A percentile compares a stretch with the other conserved stretches of the same genome.
phyloP scores from a whole-genome alignment of 2,113 vertebrate species.

The Meleagris gallopavo region DNA sequence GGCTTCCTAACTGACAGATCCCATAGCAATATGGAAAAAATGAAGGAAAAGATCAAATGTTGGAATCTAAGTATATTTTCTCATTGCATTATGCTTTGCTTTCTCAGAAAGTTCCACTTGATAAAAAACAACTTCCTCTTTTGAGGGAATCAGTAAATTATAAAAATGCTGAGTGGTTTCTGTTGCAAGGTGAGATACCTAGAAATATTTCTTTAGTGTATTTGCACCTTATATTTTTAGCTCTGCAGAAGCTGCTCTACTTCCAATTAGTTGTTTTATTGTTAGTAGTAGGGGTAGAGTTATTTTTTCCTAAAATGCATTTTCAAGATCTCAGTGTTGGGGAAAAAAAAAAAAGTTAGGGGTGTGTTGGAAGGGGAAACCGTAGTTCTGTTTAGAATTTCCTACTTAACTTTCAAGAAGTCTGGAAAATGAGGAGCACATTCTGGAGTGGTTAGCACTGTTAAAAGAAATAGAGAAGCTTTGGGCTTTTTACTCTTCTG shows the following conservation, averaged over 20 bases:
- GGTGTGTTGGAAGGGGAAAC: background rate
- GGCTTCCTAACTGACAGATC: conserved; percentile 22
- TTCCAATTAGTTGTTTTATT: background rate
- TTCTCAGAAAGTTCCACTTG: background rate
- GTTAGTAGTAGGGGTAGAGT: background rate
- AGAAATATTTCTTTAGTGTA: background rate
- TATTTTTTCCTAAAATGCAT: background rate
- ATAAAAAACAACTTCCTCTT: background rate
- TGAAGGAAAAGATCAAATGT: background rate
- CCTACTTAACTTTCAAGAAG: background rate
- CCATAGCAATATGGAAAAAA: background rate
- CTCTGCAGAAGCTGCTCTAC: background rate
- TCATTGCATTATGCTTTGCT: background rate
- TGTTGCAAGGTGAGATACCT: background rate
- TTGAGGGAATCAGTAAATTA: background rate
- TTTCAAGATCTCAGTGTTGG: background rate
- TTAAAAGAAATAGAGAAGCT: background rate
- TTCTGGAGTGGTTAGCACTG: rapidly evolving
- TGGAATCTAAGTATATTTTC: background rate
- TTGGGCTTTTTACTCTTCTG: background rate
- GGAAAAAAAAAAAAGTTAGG: background rate
- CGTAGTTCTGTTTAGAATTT: background rate
- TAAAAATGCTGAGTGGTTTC: background rate
- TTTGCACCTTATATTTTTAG: background rate
- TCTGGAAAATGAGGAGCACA: background rate